These are phyloP conservation scores for Elephas maximus DNA, from an alignment of 2,113 vertebrate genomes.

Conservation along the genomic window DNA sequence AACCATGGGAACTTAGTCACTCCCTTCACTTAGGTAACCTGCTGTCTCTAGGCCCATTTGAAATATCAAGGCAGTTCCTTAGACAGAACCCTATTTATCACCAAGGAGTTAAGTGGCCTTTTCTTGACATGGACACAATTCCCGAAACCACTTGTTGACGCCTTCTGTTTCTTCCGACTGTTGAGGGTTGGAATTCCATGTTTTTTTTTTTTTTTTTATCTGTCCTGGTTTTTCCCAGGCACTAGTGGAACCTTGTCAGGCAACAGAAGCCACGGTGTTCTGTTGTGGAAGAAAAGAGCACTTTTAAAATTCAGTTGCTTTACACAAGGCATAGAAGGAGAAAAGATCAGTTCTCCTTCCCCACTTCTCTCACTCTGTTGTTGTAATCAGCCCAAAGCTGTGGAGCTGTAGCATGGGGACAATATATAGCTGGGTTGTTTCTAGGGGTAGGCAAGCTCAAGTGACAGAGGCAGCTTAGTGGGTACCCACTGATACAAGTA, in stretches of 20 bases:
- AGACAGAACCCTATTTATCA: constrained; percentile 54
- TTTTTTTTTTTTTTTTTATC: constrained; percentile 8
- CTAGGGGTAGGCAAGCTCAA: not conserved
- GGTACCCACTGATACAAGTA: not conserved
- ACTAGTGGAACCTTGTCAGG: not conserved
- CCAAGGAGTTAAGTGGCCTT: constrained; percentile 55
- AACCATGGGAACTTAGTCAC: constrained; percentile 34
- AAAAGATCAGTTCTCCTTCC: constrained; percentile 28
- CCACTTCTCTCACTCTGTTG: not conserved
- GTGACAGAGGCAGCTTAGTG: not conserved
- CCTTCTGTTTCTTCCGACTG: constrained; percentile 58
- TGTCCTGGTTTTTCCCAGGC: constrained; percentile 23
- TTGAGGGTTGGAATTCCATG: constrained; percentile 45
- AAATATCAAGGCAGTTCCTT: constrained; percentile 62
- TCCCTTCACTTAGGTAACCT: constrained; percentile 63
- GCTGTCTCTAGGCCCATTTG: constrained; percentile 43
- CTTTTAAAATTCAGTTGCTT: constrained; percentile 60
- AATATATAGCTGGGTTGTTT: constrained; percentile 28
- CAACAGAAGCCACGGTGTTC: not conserved
- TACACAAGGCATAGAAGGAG: constrained; percentile 38
- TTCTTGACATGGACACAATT: constrained; percentile 52
- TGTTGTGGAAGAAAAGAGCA: constrained; percentile 41
- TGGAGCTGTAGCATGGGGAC: not conserved
- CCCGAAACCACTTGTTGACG: constrained; percentile 69
- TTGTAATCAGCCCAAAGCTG: not conserved